phyloP scores from a whole-genome alignment of 2,797 vertebrate species.

The Spea hammondii region DNA sequence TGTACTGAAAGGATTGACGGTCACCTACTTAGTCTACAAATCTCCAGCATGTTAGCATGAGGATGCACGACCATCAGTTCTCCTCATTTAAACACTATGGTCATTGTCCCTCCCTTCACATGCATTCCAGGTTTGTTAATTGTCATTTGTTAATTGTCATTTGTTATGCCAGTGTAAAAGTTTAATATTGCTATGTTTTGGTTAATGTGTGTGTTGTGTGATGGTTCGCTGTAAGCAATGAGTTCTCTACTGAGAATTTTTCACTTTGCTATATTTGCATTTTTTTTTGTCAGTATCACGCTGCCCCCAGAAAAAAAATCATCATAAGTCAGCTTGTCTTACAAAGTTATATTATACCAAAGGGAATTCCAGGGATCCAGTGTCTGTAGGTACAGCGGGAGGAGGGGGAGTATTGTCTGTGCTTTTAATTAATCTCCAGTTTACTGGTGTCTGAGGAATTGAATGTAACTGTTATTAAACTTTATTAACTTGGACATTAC shows the following conservation, averaged over 20 bases:
- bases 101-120: too few relatives aligned
- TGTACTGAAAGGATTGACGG: too few relatives aligned
- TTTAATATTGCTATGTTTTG: too few relatives aligned
- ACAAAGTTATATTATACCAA: constrained; percentile 20
- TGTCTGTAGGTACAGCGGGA: neutral
- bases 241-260: neutral
- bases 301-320: neutral
- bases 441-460: constrained; percentile 37
- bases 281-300: constrained; percentile 9
- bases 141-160: too few relatives aligned
- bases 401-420: constrained; percentile 2
- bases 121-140: too few relatives aligned
- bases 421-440: constrained; percentile 42
- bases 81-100: too few relatives aligned
- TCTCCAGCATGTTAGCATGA: too few relatives aligned
- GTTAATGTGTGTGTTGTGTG: too few relatives aligned
- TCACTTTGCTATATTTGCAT: constrained; percentile 20
- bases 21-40: too few relatives aligned
- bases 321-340: constrained; percentile 21
- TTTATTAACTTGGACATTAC: constrained; percentile 3
- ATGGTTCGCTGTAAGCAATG: neutral
- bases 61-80: too few relatives aligned
- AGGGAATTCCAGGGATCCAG: constrained; percentile 20
- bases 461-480: neutral
- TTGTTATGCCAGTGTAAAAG: too few relatives aligned